phyloP scores from a whole-genome alignment of 2,797 vertebrate genomes.

The Erethizon dorsatum region DNA sequence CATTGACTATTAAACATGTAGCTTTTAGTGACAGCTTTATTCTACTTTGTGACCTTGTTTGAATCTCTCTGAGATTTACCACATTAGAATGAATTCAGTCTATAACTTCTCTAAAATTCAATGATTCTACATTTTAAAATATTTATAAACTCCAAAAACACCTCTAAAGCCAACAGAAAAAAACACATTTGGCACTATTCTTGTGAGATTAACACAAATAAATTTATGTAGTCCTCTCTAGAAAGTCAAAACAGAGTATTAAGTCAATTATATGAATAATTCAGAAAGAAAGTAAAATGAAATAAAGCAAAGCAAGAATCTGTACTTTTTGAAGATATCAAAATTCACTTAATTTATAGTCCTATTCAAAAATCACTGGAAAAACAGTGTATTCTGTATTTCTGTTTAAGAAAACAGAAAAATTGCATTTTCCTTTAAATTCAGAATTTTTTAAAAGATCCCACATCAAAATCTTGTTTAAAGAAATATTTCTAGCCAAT shows the following conservation, averaged over 20 bases:
- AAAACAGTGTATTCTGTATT: neutral
- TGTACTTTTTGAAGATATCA: neutral
- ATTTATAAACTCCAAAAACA: constrained; percentile 68
- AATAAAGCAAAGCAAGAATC: constrained; percentile 57
- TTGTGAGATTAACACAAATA: constrained; percentile 70
- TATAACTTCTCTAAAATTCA: constrained; percentile 64
- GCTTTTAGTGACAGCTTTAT: neutral
- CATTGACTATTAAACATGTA: neutral
- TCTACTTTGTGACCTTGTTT: neutral
- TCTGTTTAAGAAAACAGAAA: constrained; percentile 20
- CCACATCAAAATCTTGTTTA: constrained; percentile 28
- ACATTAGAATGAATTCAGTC: constrained; percentile 24
- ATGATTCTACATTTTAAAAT: constrained; percentile 58
- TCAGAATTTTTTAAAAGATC: neutral
- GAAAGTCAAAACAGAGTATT: constrained; percentile 65
- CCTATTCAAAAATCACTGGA: constrained; percentile 46
- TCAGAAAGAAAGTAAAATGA: constrained; percentile 56
- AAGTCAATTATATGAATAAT: constrained; percentile 64
- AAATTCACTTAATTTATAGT: constrained; percentile 42
- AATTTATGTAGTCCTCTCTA: constrained; percentile 18
- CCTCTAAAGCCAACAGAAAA: constrained; percentile 60
- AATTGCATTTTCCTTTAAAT: constrained; percentile 53
- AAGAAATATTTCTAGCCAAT: neutral
- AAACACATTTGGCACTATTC: constrained; percentile 34
- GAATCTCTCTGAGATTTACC: constrained; percentile 33